These are phyloP conservation scores for Dolichopus griseipennis DNA, from an alignment of 2,888 invertebrate genomes.

Conservation along the genomic window DNA sequence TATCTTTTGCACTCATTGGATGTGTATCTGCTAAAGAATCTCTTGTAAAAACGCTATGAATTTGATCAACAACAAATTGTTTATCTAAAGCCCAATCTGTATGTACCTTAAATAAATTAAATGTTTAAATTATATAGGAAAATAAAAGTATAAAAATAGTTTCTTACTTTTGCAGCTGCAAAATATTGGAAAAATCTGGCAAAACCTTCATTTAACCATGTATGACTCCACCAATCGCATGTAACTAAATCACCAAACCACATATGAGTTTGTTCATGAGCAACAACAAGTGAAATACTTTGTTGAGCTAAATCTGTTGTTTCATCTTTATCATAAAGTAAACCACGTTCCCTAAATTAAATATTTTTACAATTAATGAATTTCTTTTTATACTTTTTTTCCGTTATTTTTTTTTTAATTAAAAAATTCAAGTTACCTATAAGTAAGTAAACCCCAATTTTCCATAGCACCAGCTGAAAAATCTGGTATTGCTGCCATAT, in stretches of 20 bases:
- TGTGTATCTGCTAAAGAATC: constrained; percentile 53
- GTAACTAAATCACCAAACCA: constrained; percentile 58
- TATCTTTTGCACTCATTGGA: constrained; percentile 50
- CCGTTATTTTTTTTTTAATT: no score
- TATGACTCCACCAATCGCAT: constrained; percentile 49
- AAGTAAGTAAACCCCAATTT: constrained; percentile 84
- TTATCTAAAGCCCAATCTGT: constrained; percentile 54
- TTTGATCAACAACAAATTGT: constrained; percentile 61
- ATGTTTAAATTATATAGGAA: constrained; percentile 38
- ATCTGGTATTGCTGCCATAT: constrained; percentile 78
- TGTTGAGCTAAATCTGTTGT: constrained; percentile 53
- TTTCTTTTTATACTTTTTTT: background rate
- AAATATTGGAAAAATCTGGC: constrained; percentile 66
- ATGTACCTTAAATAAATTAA: constrained; percentile 47
- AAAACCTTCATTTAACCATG: constrained; percentile 58
- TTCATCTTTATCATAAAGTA: constrained; percentile 54
- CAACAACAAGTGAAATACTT: constrained; percentile 50
- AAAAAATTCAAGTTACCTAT: constrained; percentile 45
- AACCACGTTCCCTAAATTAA: constrained; percentile 62
- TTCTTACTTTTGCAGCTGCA: constrained; percentile 40
- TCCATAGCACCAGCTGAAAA: constrained; percentile 84
- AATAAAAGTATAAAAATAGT: no score
- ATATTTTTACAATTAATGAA: background rate
- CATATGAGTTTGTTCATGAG: constrained; percentile 51
- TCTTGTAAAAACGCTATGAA: constrained; percentile 53